Percentiles rank a stretch among this genome's conserved stretches.
These are phyloP conservation scores for Ptyas mucosa DNA, from an alignment of 2,113 vertebrate species.

Conservation along the genomic window DNA sequence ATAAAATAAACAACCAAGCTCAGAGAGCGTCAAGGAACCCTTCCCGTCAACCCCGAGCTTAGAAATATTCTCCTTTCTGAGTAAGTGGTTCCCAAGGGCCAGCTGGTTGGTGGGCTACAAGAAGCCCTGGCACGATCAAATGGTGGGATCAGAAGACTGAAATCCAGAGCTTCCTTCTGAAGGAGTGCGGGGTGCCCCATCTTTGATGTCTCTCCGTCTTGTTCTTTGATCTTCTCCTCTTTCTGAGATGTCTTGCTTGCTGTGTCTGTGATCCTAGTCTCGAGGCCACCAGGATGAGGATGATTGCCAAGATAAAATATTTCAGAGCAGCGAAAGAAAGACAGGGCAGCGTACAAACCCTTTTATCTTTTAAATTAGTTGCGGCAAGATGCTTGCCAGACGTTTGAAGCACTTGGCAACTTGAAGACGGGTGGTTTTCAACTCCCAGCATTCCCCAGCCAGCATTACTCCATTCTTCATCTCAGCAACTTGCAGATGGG, in stretches of 20 bases:
- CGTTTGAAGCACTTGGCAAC: not conserved
- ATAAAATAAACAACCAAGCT: too few relatives aligned
- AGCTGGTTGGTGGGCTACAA: not conserved
- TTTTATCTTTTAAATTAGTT: not conserved
- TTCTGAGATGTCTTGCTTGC: not conserved
- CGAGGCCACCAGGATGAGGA: not conserved
- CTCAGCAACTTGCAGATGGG: not conserved
- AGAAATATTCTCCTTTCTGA: not conserved
- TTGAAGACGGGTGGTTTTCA: not conserved
- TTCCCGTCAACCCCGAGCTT: not conserved
- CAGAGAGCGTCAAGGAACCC: too few relatives aligned
- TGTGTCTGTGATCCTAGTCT: not conserved
- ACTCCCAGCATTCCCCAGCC: not conserved
- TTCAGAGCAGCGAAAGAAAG: not conserved
- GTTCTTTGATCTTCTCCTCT: too few relatives aligned
- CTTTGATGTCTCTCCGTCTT: not conserved
- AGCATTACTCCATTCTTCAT: not conserved
- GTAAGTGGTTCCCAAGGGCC: not conserved
- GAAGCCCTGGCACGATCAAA: not conserved
- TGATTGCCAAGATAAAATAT: not conserved
- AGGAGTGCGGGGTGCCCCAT: not conserved
- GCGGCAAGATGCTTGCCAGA: not conserved
- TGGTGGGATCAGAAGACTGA: not conserved
- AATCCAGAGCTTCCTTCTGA: not conserved
- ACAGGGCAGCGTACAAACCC: accelerated